A percentile compares a stretch with the other conserved stretches of the same genome.
Conservation (phyloP, 2,797 vertebrate genomes). For the Cephalopachus bancanus region DNA sequence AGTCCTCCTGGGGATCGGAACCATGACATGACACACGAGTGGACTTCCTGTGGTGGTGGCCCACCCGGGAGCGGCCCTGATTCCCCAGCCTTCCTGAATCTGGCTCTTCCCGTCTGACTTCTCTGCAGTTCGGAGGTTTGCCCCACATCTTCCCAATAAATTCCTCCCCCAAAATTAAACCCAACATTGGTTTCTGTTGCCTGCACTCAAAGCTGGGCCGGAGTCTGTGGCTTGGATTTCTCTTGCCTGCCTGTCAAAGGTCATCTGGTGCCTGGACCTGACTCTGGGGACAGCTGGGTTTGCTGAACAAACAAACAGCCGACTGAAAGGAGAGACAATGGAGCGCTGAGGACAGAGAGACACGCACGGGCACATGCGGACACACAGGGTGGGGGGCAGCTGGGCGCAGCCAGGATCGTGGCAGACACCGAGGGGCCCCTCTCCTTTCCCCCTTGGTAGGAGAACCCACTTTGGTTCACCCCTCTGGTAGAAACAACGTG, state of each 20-base stretch:
- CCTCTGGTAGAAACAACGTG: not conserved
- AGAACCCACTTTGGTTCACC: not conserved
- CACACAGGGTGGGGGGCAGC: accelerated
- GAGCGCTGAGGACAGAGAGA: too few relatives aligned
- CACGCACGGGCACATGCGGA: too few relatives aligned
- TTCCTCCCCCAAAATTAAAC: not conserved
- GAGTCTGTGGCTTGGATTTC: not conserved
- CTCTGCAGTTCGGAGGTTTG: not conserved
- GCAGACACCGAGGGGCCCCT: not conserved
- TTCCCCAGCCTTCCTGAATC: not conserved
- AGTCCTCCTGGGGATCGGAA: not conserved
- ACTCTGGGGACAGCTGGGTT: not conserved
- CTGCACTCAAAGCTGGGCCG: too few relatives aligned
- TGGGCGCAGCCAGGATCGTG: accelerated
- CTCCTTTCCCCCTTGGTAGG: not conserved
- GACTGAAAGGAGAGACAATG: not conserved
- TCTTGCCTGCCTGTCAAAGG: not conserved
- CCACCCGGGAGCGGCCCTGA: not conserved
- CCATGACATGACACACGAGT: not conserved
- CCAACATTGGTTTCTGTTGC: too few relatives aligned
- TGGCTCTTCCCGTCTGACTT: not conserved
- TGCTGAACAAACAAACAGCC: not conserved
- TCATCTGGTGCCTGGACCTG: not conserved
- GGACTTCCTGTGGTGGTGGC: not conserved
- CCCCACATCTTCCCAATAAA: not conserved